Conservation (phyloP, 2,888 invertebrate species). For the Campaea margaritaria region DNA sequence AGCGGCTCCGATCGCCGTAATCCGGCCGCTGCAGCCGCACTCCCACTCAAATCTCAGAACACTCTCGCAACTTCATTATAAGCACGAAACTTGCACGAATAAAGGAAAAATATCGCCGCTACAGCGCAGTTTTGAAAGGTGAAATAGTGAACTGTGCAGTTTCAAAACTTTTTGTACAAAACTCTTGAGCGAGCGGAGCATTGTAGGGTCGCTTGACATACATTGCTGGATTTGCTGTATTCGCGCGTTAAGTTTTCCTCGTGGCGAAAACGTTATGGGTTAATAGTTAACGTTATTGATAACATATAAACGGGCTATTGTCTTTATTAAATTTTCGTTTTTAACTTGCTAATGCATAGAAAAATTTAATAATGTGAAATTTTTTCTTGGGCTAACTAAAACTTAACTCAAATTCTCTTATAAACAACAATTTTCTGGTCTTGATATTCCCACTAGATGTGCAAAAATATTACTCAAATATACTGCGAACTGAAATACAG, state of each 20-base stretch:
- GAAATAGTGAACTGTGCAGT: conserved; percentile 25
- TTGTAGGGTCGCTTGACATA: conserved; percentile 2
- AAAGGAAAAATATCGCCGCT: conserved; percentile 40
- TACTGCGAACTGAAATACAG: too few species aligned
- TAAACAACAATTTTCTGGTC: too few species aligned
- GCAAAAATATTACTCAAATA: too few species aligned
- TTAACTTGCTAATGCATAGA: too few species aligned
- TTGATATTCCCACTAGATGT: too few species aligned
- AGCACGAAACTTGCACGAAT: conserved; percentile 36
- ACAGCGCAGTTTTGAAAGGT: conserved; percentile 28
- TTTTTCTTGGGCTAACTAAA: too few species aligned
- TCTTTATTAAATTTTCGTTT: too few species aligned
- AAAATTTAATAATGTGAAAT: too few species aligned
- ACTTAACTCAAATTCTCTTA: too few species aligned
- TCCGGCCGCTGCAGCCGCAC: conserved; percentile 34
- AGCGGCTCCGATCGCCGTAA: conserved; percentile 29
- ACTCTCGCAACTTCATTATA: conserved; percentile 40
- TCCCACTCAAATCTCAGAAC: conserved; percentile 34
- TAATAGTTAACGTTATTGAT: too few species aligned
- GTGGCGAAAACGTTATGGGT: too few species aligned
- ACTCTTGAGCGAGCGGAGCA: conserved; percentile 45
- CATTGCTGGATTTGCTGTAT: conserved; percentile 7
- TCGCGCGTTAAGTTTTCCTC: neutral
- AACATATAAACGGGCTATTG: too few species aligned
- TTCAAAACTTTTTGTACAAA: conserved; percentile 52